Evolutionary conservation across 2,888 invertebrate genomes (phyloP), one percentile per base, ranked within the genome.

Genomic region (Parthenolecanium corni): DNA sequence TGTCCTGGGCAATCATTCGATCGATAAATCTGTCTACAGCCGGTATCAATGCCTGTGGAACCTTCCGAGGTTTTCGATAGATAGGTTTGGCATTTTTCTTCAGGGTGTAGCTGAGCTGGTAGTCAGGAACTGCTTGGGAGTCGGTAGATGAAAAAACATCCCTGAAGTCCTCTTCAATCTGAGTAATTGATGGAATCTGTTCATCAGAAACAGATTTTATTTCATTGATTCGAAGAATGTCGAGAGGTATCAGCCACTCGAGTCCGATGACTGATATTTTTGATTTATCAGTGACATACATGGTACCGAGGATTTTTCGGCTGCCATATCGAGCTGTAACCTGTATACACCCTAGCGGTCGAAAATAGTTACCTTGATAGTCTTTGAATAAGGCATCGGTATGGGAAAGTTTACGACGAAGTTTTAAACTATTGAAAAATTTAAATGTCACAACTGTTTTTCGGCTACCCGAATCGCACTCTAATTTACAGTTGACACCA

Each of bases 1-100:
- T 47, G 4, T 65, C 65, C n/a, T 63, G 14, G 24, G 44, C 47
- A n/a, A 57, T 57, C 24, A 38, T 38, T 31, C 18, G 5, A 12
- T 54, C n/a, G 3, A 64, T n/a, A n/a, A 47, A 21, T 36, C 12
- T 5, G 12, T 63, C 47, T 12, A 49, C 56, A 6, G 18, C 31
- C 11, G 38, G 24, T 18, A 42, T 21, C 20, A 64, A 23, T 23
- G 38, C 46, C 21, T 47, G 47, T 18, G 57, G 57, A 40, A 64
- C 25, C 14, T 16, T 6, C 23, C 57, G 44, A 2, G 64, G 51
- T 38, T 46, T 23, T 11, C 21, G 56, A 38, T 56, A 57, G 16
- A 56, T 57, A 3, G 51, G 57, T 25, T 64, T 44, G 14, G 38
- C 62, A 24, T n/a, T 21, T 14, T 52, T 42, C 25, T 40, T 14